These are phyloP conservation scores for Nipponacmea schrenckii DNA, from an alignment of 2,888 invertebrate genomes.

Conservation along the genomic window DNA sequence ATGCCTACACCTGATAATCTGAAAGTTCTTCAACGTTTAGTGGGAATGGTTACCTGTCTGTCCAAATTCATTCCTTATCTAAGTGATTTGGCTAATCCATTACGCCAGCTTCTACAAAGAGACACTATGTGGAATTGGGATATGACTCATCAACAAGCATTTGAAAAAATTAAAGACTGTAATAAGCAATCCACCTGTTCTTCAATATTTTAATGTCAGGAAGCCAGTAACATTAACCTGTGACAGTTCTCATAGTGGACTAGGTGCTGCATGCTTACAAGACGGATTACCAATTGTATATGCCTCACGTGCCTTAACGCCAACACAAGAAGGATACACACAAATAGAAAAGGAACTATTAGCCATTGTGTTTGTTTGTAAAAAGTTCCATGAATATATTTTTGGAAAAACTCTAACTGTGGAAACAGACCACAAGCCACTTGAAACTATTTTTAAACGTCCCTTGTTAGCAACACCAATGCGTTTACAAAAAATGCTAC, in stretches of 20 bases:
- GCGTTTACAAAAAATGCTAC: not conserved
- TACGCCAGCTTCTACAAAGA: constrained; percentile 28
- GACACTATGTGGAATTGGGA: constrained; percentile 25
- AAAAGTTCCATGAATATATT: constrained; percentile 26
- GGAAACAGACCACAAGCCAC: constrained; percentile 8
- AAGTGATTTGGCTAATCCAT: constrained; percentile 9
- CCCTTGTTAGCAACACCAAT: constrained; percentile 16
- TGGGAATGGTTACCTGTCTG: not conserved
- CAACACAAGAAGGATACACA: constrained; percentile 17
- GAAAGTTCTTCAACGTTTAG: not conserved
- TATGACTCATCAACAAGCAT: constrained; percentile 6
- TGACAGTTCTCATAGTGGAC: constrained; percentile 23
- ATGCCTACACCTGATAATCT: not conserved
- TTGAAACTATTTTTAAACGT: constrained; percentile 15
- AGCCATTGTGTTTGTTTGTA: constrained; percentile 9
- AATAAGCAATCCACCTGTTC: constrained; percentile 13
- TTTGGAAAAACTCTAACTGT: constrained; percentile 18
- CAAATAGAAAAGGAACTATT: constrained; percentile 16
- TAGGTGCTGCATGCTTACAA: constrained; percentile 15
- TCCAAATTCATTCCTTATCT: constrained; percentile 20
- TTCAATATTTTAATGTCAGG: constrained; percentile 12
- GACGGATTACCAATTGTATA: constrained; percentile 17
- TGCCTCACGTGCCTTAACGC: constrained; percentile 20
- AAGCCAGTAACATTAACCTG: constrained; percentile 15
- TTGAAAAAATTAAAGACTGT: constrained; percentile 15